phyloP scores from a whole-genome alignment of 2,888 invertebrate genomes.

The Xylota segnis region DNA sequence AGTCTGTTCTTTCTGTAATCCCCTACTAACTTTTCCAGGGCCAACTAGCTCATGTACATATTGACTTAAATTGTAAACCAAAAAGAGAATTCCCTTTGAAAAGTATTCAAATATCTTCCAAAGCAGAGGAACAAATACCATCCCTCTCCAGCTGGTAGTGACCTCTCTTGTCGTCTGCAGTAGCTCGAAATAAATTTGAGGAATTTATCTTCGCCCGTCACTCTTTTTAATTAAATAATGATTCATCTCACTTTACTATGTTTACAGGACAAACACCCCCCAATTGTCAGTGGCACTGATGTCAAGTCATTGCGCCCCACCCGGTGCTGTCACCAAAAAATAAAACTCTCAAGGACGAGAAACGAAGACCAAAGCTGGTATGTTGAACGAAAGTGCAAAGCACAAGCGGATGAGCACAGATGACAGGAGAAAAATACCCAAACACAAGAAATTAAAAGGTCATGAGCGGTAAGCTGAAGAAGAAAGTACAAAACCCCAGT shows the following conservation, averaged over 20 bases:
- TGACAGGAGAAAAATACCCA: constrained; percentile 55
- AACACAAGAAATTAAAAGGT: constrained; percentile 73
- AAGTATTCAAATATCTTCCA: no score
- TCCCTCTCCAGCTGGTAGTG: not conserved
- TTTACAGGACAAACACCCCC: constrained; percentile 60
- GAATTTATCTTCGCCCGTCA: constrained; percentile 46
- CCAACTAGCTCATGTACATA: no score
- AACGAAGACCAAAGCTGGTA: constrained; percentile 49
- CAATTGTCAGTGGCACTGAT: constrained; percentile 40
- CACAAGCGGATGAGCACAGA: constrained; percentile 62
- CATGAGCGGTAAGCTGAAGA: constrained; percentile 53
- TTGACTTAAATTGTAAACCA: no score
- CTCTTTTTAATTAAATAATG: constrained; percentile 72
- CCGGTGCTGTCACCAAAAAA: constrained; percentile 32
- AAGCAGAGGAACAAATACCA: no score
- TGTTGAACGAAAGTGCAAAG: constrained; percentile 60
- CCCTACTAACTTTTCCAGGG: no score
- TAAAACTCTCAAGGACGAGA: constrained; percentile 22
- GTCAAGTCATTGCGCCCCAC: constrained; percentile 46
- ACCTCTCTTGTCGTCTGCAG: constrained; percentile 4
- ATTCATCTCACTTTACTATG: constrained; percentile 64
- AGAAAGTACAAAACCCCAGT: constrained; percentile 67
- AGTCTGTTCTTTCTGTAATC: no score
- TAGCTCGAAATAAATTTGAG: constrained; percentile 29
- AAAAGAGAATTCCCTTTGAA: no score